Conservation (phyloP, 2,113 vertebrate genomes). For the Lophius piscatorius region DNA sequence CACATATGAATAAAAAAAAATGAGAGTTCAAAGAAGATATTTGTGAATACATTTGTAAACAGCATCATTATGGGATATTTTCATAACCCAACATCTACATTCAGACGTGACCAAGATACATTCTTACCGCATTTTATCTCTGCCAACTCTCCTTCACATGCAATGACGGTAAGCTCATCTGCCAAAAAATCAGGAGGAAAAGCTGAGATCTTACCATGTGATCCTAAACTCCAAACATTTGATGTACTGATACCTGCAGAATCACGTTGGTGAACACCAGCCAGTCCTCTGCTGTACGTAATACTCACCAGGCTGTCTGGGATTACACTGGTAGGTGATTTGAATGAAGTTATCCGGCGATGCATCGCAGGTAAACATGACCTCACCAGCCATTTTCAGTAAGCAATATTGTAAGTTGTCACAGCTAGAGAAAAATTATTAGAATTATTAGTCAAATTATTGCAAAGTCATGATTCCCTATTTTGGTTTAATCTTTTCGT, state of each 20-base stretch:
- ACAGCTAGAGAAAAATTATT: background rate
- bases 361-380: accelerated
- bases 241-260: background rate
- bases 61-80: no score
- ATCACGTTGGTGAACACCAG: no score
- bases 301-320: background rate
- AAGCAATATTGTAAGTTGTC: accelerated
- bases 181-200: background rate
- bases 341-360: background rate
- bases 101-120: background rate
- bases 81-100: background rate
- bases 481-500: no score
- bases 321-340: accelerated
- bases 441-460: no score
- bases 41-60: no score
- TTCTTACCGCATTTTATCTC: background rate
- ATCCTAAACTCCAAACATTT: no score
- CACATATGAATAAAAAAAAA: no score
- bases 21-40: no score
- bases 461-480: background rate
- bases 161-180: background rate
- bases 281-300: no score
- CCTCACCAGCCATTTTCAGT: accelerated
- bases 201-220: background rate
- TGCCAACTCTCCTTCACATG: background rate